phyloP scores from a whole-genome alignment of 2,888 invertebrate species.

The Cecidostiba fungosa region DNA sequence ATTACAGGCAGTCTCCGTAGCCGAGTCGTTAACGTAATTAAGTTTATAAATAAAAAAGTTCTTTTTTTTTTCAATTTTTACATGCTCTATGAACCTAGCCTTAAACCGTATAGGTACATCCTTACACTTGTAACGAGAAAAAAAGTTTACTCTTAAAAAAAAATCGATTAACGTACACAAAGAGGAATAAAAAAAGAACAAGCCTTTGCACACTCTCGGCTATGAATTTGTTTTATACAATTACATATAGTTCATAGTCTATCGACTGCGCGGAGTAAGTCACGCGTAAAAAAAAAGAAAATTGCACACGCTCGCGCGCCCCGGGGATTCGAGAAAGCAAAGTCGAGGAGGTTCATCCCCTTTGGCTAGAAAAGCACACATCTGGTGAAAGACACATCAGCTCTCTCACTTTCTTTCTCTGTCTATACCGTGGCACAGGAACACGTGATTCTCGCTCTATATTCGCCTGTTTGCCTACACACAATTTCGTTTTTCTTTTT shows the following conservation, averaged over 20 bases:
- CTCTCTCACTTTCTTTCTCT: not conserved
- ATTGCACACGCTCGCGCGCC: slow-evolving; percentile 27
- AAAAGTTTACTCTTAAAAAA: slow-evolving; percentile 28
- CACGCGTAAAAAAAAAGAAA: slow-evolving; percentile 20
- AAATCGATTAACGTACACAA: slow-evolving; percentile 9
- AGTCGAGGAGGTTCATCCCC: not conserved
- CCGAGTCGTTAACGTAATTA: slow-evolving; percentile 11
- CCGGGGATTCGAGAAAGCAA: slow-evolving; percentile 14
- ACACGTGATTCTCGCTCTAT: slow-evolving; percentile 65
- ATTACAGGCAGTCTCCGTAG: slow-evolving; percentile 41
- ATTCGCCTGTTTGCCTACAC: slow-evolving; percentile 55
- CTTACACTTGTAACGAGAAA: slow-evolving; percentile 13
- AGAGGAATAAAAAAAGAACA: slow-evolving; percentile 14
- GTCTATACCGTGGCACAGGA: slow-evolving; percentile 76
- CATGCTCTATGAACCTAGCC: slow-evolving; percentile 29
- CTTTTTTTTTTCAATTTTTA: slow-evolving; percentile 23
- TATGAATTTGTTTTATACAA: slow-evolving; percentile 22
- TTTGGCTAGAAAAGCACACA: slow-evolving; percentile 9
- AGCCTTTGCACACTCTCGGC: slow-evolving; percentile 11
- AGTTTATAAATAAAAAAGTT: slow-evolving; percentile 26
- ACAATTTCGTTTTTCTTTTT: slow-evolving; percentile 61
- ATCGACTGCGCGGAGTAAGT: slow-evolving; percentile 17
- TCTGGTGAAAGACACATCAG: slow-evolving; percentile 35
- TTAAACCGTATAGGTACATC: slow-evolving; percentile 31
- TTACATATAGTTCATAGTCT: slow-evolving; percentile 25